A percentile compares a stretch with the other conserved stretches of the same genome.
Conservation (phyloP, 2,113 vertebrate species). For the Megaleporinus macrocephalus region DNA sequence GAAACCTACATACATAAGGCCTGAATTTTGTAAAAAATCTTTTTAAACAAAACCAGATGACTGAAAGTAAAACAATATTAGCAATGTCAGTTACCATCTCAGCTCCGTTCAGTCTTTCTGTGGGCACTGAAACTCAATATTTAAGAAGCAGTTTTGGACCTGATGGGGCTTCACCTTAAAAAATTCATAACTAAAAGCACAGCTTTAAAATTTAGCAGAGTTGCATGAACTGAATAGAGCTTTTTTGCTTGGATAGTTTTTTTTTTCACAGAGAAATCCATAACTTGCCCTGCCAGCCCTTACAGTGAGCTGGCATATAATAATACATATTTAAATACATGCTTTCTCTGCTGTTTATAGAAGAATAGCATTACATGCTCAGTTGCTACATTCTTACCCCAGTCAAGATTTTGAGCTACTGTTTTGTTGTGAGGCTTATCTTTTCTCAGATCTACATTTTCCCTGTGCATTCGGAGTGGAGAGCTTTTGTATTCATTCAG, state of each 20-base stretch:
- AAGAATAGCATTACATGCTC: neutral
- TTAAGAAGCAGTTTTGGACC: neutral
- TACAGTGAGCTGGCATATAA: neutral
- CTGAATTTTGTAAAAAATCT: too few relatives aligned
- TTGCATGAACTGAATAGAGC: neutral
- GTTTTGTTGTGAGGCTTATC: neutral
- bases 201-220: neutral
- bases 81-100: too few relatives aligned
- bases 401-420: neutral
- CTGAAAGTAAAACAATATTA: neutral
- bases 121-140: neutral
- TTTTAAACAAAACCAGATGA: neutral
- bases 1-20: too few relatives aligned
- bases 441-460: neutral
- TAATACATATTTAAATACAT: neutral
- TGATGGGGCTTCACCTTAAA: neutral
- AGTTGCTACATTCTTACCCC: neutral
- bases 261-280: too few relatives aligned
- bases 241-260: too few relatives aligned
- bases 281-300: neutral
- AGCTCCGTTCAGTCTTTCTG: too few relatives aligned
- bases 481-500: conserved; percentile 19
- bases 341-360: neutral
- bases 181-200: neutral
- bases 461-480: neutral